phyloP scores from a whole-genome alignment of 2,113 vertebrate genomes.

The Bufo gargarizans region DNA sequence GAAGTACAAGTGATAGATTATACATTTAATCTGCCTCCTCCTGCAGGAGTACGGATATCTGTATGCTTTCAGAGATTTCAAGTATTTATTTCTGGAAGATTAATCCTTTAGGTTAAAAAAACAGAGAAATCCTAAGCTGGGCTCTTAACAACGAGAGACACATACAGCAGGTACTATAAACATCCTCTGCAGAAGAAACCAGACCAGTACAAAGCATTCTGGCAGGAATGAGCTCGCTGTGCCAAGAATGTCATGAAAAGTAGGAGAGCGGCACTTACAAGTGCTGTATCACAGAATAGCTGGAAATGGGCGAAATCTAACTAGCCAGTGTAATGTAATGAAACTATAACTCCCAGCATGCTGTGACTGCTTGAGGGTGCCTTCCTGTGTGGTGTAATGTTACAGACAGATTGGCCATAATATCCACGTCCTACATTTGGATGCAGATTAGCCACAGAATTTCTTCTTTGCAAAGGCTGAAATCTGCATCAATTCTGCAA shows the following conservation, averaged over 20 bases:
- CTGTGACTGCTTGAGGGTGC: background rate
- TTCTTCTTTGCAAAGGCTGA: too few relatives aligned
- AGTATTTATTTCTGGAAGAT: background rate
- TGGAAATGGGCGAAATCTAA: background rate
- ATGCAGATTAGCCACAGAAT: too few relatives aligned
- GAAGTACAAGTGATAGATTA: too few relatives aligned
- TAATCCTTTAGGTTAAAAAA: background rate
- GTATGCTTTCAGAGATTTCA: background rate
- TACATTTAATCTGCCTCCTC: too few relatives aligned
- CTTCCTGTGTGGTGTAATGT: too few relatives aligned
- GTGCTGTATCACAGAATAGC: background rate
- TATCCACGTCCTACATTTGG: too few relatives aligned
- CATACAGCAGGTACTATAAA: background rate
- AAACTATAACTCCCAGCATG: conserved; percentile 11
- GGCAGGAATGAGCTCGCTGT: background rate
- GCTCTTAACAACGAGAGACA: background rate
- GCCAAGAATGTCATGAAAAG: background rate
- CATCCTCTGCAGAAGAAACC: background rate
- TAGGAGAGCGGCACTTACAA: background rate
- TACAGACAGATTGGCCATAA: too few relatives aligned
- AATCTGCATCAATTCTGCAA: too few relatives aligned
- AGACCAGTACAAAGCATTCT: background rate
- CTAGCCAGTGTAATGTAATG: background rate
- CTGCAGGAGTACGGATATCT: too few relatives aligned
- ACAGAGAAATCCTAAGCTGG: background rate